Evolutionary conservation across 2,113 vertebrate species (phyloP).

Genomic region (Tor tambroides): DNA sequence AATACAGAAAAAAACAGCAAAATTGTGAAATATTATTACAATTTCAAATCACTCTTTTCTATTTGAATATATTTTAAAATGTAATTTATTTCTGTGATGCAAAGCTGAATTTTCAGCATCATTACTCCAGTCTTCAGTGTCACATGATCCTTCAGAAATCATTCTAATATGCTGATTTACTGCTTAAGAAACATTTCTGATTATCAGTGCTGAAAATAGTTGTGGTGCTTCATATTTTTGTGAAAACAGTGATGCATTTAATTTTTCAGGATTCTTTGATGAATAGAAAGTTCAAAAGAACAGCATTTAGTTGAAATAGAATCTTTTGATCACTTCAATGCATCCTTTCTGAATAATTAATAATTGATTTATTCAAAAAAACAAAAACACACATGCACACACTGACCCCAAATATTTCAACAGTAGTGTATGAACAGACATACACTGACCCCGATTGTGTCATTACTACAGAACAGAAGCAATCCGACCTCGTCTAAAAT

Average conservation of each 20-base stretch:
- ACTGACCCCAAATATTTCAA: too few species aligned
- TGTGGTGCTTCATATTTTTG: too few species aligned
- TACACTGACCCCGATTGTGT: not conserved
- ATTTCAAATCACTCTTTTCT: not conserved
- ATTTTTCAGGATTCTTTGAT: too few species aligned
- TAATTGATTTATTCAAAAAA: too few species aligned
- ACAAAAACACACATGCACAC: too few species aligned
- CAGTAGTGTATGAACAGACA: not conserved
- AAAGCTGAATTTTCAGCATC: not conserved
- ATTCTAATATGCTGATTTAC: not conserved
- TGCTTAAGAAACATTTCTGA: too few species aligned
- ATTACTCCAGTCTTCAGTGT: not conserved
- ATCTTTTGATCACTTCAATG: too few species aligned
- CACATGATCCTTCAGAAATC: not conserved
- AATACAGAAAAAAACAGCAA: not conserved
- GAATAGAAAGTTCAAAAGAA: too few species aligned
- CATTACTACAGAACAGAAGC: not conserved
- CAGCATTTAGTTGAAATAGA: too few species aligned
- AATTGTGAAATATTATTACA: not conserved
- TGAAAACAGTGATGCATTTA: too few species aligned
- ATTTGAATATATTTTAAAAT: not conserved
- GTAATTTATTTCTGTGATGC: not conserved
- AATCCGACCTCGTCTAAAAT: not conserved
- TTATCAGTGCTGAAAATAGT: too few species aligned
- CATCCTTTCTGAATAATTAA: too few species aligned